Evolutionary conservation across 2,888 invertebrate genomes (phyloP), one percentile per base, ranked within the genome.

Genomic region (Rotaria magnacalcarata): DNA sequence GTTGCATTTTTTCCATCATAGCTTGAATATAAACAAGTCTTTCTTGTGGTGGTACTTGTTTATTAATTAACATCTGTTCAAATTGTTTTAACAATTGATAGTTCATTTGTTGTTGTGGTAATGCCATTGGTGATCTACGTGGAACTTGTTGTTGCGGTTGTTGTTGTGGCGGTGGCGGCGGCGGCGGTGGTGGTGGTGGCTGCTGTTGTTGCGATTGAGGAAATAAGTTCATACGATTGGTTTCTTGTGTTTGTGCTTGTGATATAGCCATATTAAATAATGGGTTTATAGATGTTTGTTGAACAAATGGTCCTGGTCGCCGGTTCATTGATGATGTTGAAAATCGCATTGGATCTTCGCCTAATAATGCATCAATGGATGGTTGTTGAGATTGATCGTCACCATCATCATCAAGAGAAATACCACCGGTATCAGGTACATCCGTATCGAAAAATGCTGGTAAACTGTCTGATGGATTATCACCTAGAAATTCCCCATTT

Each of bases 11-110:
- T 47, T 47, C 80, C 80, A 80, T 80, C 80, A 80, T 80, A 24
- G 43, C 47, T 80, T 80, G 21, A 43, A 80, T 80, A n/a, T 47
- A 47, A n/a, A 80, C 5, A 47, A 80, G 47, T 80, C 80, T 43
- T 47, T 80, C 47, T n/a, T 80, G 24, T 43, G 80, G 80, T 47
- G 80, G 80, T 43, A 47, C n/a, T 21, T 80, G 47, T 47, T 47
- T 80, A n/a, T 24, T 24, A 14, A 80, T 80, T 4, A 80, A n/a
- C 47, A 47, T 80, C 47, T 80, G 80, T 47, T 80, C 80, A 80
- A 80, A 80, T 80, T 80, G 80, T 80, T 80, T 80, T 47, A 80
- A 80, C n/a, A 47, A 24, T 80, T 80, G 80, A 80, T 67, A 67
- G 7, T 67, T 67, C 16, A 80, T 80, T n/a, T 80, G 80, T n/a